A percentile compares a stretch with the other conserved stretches of the same genome.
These are phyloP conservation scores for Ephydatia muelleri DNA, from an alignment of 37 sponge, comb jelly and placozoan genomes.

Conservation along the genomic window DNA sequence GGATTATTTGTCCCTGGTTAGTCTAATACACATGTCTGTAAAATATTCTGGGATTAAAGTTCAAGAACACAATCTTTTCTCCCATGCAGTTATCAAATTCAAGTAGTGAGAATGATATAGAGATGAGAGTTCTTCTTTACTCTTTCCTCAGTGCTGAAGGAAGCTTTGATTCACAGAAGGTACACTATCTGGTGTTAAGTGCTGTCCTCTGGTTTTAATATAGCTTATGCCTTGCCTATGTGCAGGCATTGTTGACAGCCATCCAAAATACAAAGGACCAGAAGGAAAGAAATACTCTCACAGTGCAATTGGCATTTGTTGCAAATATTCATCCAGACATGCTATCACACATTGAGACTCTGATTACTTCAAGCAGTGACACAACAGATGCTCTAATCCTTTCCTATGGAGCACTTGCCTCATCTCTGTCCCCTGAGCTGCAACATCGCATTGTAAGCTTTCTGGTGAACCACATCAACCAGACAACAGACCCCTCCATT, in stretches of 20 bases:
- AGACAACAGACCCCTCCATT: background rate
- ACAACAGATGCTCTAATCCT: conserved; percentile 26
- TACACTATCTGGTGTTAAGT: background rate
- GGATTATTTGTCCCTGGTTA: conserved; percentile 29
- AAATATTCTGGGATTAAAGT: too few species aligned
- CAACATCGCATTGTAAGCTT: background rate
- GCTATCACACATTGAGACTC: background rate
- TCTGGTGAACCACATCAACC: conserved; percentile 9
- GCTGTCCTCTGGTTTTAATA: background rate
- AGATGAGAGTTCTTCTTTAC: conserved; percentile 47
- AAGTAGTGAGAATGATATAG: background rate
- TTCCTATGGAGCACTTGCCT: conserved; percentile 25
- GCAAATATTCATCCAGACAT: background rate
- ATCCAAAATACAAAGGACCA: background rate
- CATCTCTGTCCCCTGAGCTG: background rate
- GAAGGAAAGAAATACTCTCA: conserved; percentile 12
- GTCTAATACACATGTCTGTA: too few species aligned
- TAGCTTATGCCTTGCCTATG: background rate
- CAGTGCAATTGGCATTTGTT: conserved; percentile 2
- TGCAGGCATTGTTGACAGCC: conserved; percentile 15
- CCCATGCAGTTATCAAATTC: background rate
- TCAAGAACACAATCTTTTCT: too few species aligned
- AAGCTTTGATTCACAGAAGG: conserved; percentile 30
- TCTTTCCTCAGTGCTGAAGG: conserved; percentile 44
- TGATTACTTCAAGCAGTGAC: conserved; percentile 2